Conservation (phyloP, 2,888 invertebrate species). For the Miltochrista miniata region DNA sequence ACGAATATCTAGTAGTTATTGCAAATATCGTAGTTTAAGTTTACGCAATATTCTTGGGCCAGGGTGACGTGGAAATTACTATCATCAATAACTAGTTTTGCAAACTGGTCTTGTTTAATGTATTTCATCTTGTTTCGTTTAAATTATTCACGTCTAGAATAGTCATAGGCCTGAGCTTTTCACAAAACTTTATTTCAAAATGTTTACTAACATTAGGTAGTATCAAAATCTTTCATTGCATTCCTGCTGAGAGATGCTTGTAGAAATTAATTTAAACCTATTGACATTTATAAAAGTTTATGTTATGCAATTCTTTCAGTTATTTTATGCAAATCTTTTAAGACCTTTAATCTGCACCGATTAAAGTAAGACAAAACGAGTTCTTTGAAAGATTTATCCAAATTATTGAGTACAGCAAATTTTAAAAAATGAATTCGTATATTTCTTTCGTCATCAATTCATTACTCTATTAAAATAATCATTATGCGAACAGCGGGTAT, state of each 20-base stretch:
- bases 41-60: constrained; percentile 22
- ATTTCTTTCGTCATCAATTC: no score
- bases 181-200: background rate
- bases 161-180: background rate
- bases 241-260: background rate
- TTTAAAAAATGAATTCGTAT: no score
- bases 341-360: no score
- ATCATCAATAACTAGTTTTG: constrained; percentile 18
- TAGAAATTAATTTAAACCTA: background rate
- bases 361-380: no score
- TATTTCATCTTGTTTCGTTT: background rate
- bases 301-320: no score
- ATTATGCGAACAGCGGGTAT: no score
- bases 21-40: constrained; percentile 13
- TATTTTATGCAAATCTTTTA: no score
- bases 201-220: no score
- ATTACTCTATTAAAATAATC: no score
- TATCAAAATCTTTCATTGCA: no score
- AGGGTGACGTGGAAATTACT: constrained; percentile 18
- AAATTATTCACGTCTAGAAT: background rate
- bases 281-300: background rate
- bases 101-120: constrained; percentile 3
- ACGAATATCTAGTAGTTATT: constrained; percentile 23
- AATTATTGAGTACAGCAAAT: no score
- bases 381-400: no score